These are phyloP conservation scores for Corythoichthys haematopterus DNA, from an alignment of 2,113 vertebrate species.

Conservation along the genomic window DNA sequence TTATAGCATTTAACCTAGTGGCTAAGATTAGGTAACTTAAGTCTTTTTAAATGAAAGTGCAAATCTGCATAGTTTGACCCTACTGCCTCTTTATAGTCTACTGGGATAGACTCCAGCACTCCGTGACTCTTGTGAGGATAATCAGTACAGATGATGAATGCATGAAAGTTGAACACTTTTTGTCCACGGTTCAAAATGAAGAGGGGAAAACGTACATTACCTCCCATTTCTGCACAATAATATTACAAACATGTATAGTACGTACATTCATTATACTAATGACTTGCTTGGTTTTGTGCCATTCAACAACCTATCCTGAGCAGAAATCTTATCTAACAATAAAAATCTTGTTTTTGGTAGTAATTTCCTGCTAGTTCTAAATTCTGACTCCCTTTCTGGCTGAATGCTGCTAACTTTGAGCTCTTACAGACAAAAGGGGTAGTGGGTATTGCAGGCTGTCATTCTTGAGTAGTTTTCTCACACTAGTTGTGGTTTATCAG, in stretches of 20 bases:
- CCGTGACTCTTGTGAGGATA: too few species aligned
- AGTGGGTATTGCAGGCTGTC: not conserved
- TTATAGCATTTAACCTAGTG: too few species aligned
- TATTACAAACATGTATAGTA: not conserved
- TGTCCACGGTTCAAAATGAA: too few species aligned
- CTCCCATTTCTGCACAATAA: not conserved
- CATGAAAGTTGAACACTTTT: not conserved
- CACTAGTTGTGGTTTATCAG: not conserved
- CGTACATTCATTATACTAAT: too few species aligned
- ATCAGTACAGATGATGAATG: too few species aligned
- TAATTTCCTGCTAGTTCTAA: not conserved
- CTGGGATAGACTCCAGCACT: too few species aligned
- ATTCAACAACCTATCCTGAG: not conserved
- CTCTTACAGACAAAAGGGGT: not conserved
- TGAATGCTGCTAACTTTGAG: not conserved
- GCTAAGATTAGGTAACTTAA: too few species aligned
- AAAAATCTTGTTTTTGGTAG: not conserved
- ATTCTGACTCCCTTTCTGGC: not conserved
- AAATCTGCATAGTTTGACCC: too few species aligned
- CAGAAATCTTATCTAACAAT: not conserved
- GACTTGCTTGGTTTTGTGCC: not conserved
- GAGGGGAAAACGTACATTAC: not conserved
- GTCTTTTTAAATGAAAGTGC: too few species aligned
- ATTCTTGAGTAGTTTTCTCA: not conserved
- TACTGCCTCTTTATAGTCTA: too few species aligned